Evolutionary conservation across 2,113 vertebrate genomes (phyloP).

Genomic region (Xenopus laevis): DNA sequence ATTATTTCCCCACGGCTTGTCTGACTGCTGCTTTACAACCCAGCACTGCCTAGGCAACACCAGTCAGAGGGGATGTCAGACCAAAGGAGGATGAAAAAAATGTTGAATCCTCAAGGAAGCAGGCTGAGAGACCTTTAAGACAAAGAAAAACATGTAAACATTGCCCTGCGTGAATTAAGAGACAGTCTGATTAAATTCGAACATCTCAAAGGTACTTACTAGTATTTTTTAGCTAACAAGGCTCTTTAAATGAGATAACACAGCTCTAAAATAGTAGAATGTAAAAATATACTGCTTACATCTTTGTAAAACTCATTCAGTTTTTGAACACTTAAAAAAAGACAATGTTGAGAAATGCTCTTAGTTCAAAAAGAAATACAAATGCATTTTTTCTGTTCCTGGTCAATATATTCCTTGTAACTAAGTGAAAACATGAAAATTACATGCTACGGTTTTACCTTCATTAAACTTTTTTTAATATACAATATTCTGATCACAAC

Average conservation of each 20-base stretch:
- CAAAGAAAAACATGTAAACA: conserved; percentile 44
- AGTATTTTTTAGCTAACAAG: conserved; percentile 8
- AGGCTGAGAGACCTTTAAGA: conserved; percentile 42
- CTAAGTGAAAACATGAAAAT: too few relatives aligned
- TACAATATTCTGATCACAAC: too few relatives aligned
- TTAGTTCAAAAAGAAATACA: too few relatives aligned
- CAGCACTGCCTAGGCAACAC: conserved; percentile 44
- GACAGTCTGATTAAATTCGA: conserved; percentile 28
- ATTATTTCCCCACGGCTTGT: conserved; percentile 45
- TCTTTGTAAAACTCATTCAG: not conserved
- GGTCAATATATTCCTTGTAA: too few relatives aligned
- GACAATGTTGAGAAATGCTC: too few relatives aligned
- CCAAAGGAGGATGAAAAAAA: conserved; percentile 37
- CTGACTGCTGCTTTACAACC: conserved; percentile 44
- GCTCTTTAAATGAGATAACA: not conserved
- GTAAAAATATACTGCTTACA: not conserved
- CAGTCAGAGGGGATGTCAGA: conserved; percentile 46
- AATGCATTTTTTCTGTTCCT: too few relatives aligned
- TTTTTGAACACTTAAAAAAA: too few relatives aligned
- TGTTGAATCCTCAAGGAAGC: conserved; percentile 37
- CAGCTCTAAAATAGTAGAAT: conserved; percentile 4
- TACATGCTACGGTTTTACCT: too few relatives aligned
- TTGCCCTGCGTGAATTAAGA: conserved; percentile 40
- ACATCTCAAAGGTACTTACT: conserved; percentile 16
- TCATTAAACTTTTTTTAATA: too few relatives aligned